Base-by-base conservation (phyloP, 1,140 invertebrate species). In the Lordiphosa clarofinis region DNA sequence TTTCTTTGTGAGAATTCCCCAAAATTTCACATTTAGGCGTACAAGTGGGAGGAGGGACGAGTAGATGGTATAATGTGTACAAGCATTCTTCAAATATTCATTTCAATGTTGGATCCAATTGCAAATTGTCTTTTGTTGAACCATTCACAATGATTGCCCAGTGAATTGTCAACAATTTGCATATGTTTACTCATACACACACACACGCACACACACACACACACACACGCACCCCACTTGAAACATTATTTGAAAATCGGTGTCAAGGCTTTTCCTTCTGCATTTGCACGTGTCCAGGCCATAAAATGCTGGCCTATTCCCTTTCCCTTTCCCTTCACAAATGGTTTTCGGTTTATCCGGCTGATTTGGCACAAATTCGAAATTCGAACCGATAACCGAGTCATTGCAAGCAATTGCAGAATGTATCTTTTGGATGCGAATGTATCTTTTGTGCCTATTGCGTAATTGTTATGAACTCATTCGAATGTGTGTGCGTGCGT, bases 401-500 rank as follows among this genome's bases (percentile, higher is more conserved):
- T 57, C 66, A 70, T 71, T 71, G 56, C 57, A 59, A 63, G 67
- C 67, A 71, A 71, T 71, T 71, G 67, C 58, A 56, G 39, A 70
- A 54, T 69, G 65, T 69, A 69, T 65, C 61, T 48, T 43, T 4
- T 50, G 43, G 61, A 42, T 59, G 63, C 55, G 54, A 67, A 67
- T 67, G 63, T 58, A 67, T 71, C 67, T 71, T 63, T 52, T 56
- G 64, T 68, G 46, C 64, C 62, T 64, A 48, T 67, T 67, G 49
- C 57, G 47, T 82, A 82, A 82, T 82, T 82, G 76, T 75, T 82
- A 82, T 82, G 76, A 82, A 82, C 76, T 82, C 67, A 62, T 63
- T 64, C 40, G 36, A 44, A 48, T 21, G 21, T 21, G n/a, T n/a
- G n/a, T n/a, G n/a, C n/a, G 56, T 67, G 75, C 75, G 74, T 78